These are phyloP conservation scores for Petrolisthes cinctipes DNA, from an alignment of 2,888 invertebrate genomes.

Conservation along the genomic window DNA sequence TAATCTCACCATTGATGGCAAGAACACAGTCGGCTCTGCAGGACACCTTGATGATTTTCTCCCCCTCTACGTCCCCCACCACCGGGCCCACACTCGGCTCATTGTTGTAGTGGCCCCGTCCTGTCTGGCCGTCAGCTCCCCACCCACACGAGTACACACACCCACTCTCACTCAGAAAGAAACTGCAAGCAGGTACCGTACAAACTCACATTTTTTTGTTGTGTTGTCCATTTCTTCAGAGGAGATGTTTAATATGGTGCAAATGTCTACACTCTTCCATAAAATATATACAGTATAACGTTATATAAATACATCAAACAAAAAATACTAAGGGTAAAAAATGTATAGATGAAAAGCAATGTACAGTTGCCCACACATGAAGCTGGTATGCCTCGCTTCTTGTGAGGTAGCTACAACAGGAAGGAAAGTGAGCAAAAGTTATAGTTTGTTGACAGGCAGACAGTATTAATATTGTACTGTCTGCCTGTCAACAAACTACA, in stretches of 20 bases:
- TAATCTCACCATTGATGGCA: slow-evolving; percentile 79
- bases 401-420: no score
- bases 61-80: slow-evolving; percentile 83
- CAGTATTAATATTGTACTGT: no score
- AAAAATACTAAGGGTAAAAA: no score
- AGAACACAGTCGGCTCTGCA: slow-evolving; percentile 88
- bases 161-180: slow-evolving; percentile 84
- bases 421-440: no score
- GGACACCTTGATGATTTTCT: slow-evolving; percentile 84
- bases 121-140: slow-evolving; percentile 96
- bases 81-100: slow-evolving; percentile 76
- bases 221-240: background rate
- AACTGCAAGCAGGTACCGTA: slow-evolving; percentile 70
- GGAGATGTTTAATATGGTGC: no score
- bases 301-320: background rate
- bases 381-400: no score
- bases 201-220: background rate
- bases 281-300: background rate
- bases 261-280: no score
- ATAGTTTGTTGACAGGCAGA: no score
- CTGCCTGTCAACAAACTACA: no score
- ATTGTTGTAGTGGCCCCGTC: slow-evolving; percentile 77
- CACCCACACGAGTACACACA: slow-evolving; percentile 90
- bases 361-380: no score
- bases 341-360: no score